Percentiles rank a stretch among this genome's conserved stretches.
These are phyloP conservation scores for Cataglyphis albicans DNA, from an alignment of 2,888 invertebrate species.

Conservation along the genomic window DNA sequence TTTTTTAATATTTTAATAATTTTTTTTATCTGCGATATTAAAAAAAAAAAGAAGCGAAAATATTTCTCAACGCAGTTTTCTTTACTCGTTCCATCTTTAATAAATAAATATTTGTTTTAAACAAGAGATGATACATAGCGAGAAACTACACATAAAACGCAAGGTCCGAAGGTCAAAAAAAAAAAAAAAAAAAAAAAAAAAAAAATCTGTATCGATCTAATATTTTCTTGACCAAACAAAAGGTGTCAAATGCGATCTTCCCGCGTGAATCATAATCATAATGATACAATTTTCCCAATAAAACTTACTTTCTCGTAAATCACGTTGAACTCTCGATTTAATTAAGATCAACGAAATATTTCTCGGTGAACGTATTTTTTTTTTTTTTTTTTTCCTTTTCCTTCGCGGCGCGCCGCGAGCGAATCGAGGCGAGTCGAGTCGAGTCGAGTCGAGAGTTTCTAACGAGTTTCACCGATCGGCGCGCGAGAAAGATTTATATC, in stretches of 20 bases:
- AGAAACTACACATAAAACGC: not conserved
- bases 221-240: not conserved
- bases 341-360: slow-evolving; percentile 28
- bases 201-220: not conserved
- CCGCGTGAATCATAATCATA: not conserved
- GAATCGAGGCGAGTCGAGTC: slow-evolving; percentile 41
- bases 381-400: not conserved
- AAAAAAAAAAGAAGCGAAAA: not conserved
- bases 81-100: not conserved
- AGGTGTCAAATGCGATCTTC: not conserved
- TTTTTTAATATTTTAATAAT: not conserved
- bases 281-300: not conserved
- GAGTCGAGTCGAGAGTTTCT: slow-evolving; percentile 54
- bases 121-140: not conserved
- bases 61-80: not conserved
- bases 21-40: not conserved
- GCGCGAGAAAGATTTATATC: slow-evolving; percentile 62
- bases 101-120: not conserved
- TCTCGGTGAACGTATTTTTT: slow-evolving; percentile 26
- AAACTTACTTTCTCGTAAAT: not conserved
- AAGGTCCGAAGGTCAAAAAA: not conserved
- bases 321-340: not conserved
- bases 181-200: not conserved
- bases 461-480: slow-evolving; percentile 62
- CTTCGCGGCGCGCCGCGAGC: slow-evolving; percentile 23